Base-by-base conservation (phyloP, 1,140 invertebrate genomes). In the Oryctes rhinoceros region DNA sequence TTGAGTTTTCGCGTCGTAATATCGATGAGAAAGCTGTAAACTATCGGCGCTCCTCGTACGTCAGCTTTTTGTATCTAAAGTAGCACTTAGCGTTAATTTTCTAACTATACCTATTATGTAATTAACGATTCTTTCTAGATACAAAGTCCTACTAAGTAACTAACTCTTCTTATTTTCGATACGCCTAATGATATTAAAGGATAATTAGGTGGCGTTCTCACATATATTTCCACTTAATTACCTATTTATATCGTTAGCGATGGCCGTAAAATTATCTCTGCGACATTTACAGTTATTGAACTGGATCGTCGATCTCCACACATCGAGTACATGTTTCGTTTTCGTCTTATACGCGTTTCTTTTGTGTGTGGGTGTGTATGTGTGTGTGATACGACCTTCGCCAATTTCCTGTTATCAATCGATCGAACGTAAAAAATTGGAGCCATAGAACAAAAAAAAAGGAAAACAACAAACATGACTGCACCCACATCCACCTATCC, bases 271-370 rank as follows among this genome's bases (percentile, higher is more conserved):
- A 59, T n/a, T 18, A 59, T 59, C 18, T 7, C 1, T 7, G 53
- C 18, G 53, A 59, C 53, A 59, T 59, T 59, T 59, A 59, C 53
- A 59, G 53, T 59, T 59, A 59, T 18, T 18, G 18, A 53, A 59
- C 53, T 59, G 53, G 53, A n/a, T 59, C 5, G 39, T 59, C 53
- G 18, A 53, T 15, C 24, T 44, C 5, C 5, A 44, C 5, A 10
- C 9, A 44, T 44, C 3, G 39, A 7, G 5, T 3, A 44, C 9
- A 44, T 44, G 0, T 44, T 44, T 44, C 9, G 39, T 44, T 44
- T 44, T 44, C 39, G 5, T 44, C 39, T 44, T 44, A 5, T 6
- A 59, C 18, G 5, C 1, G 53, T 6, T 59, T 18, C 2, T 18
- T n/a, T 59, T 59, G 48, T 10, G n/a, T 7, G 48, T 15, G 10